These are phyloP conservation scores for Oscheius sp. DNA, from an alignment of 2,888 invertebrate species.

Conservation along the genomic window DNA sequence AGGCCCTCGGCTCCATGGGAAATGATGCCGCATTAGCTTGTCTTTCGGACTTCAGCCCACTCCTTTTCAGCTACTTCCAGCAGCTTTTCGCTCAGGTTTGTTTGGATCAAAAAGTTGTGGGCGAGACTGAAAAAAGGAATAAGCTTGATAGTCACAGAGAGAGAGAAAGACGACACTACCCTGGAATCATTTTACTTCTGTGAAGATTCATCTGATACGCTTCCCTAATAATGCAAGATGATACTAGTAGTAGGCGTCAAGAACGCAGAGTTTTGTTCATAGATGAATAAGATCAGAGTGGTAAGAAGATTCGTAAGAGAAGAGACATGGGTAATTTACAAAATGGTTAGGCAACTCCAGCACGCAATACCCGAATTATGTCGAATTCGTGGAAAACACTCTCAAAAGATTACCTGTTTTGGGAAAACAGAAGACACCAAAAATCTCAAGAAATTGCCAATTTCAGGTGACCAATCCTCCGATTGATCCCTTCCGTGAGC, in stretches of 20 bases:
- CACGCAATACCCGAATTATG: too few species aligned
- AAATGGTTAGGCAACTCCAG: too few species aligned
- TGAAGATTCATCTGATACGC: slow-evolving; percentile 5
- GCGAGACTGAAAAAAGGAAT: not conserved
- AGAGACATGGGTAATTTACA: too few species aligned
- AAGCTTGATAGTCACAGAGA: not conserved
- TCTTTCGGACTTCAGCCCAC: slow-evolving; percentile 90
- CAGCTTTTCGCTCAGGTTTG: slow-evolving; percentile 94
- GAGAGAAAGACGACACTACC: not conserved
- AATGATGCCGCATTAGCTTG: slow-evolving; percentile 98
- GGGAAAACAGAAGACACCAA: too few species aligned
- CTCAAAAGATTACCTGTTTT: too few species aligned
- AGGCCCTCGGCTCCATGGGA: slow-evolving; percentile 98
- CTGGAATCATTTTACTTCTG: slow-evolving; percentile 6
- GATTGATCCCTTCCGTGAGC: slow-evolving; percentile 98
- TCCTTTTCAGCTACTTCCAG: slow-evolving; percentile 96
- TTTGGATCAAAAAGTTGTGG: not conserved
- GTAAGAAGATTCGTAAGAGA: too few species aligned
- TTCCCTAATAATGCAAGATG: slow-evolving; percentile 25
- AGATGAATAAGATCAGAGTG: too few species aligned
- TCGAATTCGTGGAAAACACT: too few species aligned
- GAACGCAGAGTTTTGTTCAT: not conserved
- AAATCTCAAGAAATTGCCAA: not conserved
- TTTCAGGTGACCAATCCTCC: slow-evolving; percentile 87
- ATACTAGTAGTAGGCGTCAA: slow-evolving; percentile 14